Base-by-base conservation (phyloP, 1,140 invertebrate genomes). In the Drosophila kikkawai region DNA sequence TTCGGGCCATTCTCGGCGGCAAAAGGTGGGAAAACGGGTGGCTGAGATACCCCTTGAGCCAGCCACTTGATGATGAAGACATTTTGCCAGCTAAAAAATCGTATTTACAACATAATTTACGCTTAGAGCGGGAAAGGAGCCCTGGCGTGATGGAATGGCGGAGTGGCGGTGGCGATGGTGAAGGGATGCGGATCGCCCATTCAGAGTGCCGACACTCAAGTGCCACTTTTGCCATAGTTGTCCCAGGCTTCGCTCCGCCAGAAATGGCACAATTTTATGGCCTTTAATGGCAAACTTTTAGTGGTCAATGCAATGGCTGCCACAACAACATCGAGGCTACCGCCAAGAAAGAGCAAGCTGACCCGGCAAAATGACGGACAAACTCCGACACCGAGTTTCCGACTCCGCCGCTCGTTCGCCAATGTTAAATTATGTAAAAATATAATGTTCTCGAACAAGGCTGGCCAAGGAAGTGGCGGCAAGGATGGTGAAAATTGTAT, bases 31-130 rank as follows among this genome's bases (percentile, higher is more conserved):
- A 13, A 36, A 26, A 7, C 8, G 64, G 39, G 59, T 32, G 19
- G 56, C 17, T 12, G n/a, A 59, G 29, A 56, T 26, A 32, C 50
- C 60, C 50, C 64, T 68, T 70, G 48, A 69, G 48, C 64, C 37
- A 48, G 36, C 64, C 51, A 69, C 78, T 85, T 85, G 77, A 85
- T 76, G 82, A 84, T 81, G 78, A 84, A 84, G 82, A 85, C 67
- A 84, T 84, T 84, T 85, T 65, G 70, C 82, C 48, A 64, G 73
- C 64, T 85, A 73, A 84, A 84, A 83, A 84, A 85, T 81, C 70
- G 82, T 85, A 78, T 84, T 84, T 84, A 78, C 82, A 85, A 84
- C 82, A 84, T 85, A 75, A 84, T 84, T 84, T 81, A 68, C 77
- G 67, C 81, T 84, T 77, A 66, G 69, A 69, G 47, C 53, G 39